A percentile compares a stretch with the other conserved stretches of the same genome.
Conservation (phyloP, 53 echinoderm and acorn worm species). For the Holothuria leucospilota region DNA sequence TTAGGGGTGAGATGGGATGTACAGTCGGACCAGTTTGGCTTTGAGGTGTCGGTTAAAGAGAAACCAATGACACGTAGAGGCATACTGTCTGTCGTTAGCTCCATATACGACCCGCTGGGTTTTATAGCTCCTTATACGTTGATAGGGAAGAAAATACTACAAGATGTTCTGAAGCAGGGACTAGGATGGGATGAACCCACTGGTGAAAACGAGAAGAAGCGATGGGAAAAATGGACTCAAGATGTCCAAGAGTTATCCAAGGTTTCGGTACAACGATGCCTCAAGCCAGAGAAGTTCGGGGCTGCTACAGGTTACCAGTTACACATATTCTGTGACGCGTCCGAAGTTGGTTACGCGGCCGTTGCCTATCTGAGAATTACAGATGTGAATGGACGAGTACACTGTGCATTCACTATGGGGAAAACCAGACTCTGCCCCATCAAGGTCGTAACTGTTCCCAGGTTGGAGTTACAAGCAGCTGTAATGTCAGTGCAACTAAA, state of each 20-base stretch:
- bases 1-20: slow-evolving; percentile 67
- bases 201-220: not conserved
- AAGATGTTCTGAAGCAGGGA: slow-evolving; percentile 47
- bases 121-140: slow-evolving; percentile 69
- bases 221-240: slow-evolving; percentile 7
- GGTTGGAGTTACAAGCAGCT: slow-evolving; percentile 56
- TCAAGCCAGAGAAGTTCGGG: slow-evolving; percentile 31
- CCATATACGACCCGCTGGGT: slow-evolving; percentile 10
- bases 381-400: slow-evolving; percentile 28
- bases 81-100: too few species aligned
- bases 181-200: slow-evolving; percentile 52
- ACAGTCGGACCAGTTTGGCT: too few species aligned
- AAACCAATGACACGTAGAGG: too few species aligned
- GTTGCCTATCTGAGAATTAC: slow-evolving; percentile 56
- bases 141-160: slow-evolving; percentile 55
- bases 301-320: slow-evolving; percentile 24
- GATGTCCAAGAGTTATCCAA: not conserved
- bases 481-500: slow-evolving; percentile 24
- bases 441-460: slow-evolving; percentile 51
- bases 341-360: slow-evolving; percentile 65
- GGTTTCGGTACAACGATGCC: slow-evolving; percentile 26
- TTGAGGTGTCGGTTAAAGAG: too few species aligned
- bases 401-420: slow-evolving; percentile 56
- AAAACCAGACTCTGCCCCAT: slow-evolving; percentile 59
- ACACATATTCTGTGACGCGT: slow-evolving; percentile 68